These are phyloP conservation scores for Ahaetulla prasina DNA, from an alignment of 2,113 vertebrate genomes.

Conservation along the genomic window DNA sequence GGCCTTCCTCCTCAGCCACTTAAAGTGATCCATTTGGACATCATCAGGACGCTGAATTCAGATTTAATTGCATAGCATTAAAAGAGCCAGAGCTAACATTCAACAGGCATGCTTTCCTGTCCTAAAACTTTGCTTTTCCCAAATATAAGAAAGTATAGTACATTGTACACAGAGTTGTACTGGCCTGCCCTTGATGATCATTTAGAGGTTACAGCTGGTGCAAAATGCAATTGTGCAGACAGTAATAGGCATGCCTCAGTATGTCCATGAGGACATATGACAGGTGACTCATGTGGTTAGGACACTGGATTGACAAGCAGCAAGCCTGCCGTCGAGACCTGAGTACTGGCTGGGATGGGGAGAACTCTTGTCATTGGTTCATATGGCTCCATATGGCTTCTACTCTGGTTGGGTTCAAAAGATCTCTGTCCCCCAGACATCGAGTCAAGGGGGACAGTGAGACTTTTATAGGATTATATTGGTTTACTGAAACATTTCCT, in stretches of 20 bases:
- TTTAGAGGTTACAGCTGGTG: not conserved
- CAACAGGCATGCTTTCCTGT: not conserved
- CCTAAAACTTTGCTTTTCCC: not conserved
- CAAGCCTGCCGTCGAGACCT: not conserved
- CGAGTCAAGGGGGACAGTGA: not conserved
- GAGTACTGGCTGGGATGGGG: not conserved
- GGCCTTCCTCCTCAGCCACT: not conserved
- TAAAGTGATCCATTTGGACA: not conserved
- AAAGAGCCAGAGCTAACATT: not conserved
- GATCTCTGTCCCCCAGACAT: not conserved
- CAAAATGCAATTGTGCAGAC: not conserved
- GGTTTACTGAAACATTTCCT: not conserved
- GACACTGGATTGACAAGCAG: not conserved
- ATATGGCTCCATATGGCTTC: not conserved
- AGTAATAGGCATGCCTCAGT: not conserved
- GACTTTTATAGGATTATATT: not conserved
- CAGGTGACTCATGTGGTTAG: not conserved
- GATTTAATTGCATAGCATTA: not conserved
- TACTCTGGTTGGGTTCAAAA: not conserved
- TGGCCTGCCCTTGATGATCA: not conserved
- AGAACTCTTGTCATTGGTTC: not conserved
- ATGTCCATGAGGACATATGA: not conserved
- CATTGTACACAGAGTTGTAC: not conserved
- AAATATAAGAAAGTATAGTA: not conserved
- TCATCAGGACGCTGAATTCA: not conserved